Evolutionary conservation across 2,888 invertebrate species (phyloP).

Genomic region (Melolontha melolontha): DNA sequence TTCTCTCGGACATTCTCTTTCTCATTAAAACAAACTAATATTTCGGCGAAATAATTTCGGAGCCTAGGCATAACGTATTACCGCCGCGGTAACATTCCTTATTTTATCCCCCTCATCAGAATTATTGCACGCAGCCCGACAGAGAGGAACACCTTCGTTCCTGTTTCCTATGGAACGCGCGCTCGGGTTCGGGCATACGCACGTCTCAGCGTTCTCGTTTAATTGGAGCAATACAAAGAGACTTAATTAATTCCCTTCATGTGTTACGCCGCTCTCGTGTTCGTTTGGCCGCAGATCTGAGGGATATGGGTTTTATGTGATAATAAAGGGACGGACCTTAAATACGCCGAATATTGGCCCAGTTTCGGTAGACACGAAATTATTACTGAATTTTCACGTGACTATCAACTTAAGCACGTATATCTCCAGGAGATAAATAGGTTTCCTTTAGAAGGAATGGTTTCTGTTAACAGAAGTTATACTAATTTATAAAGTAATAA

Average conservation of each 20-base stretch:
- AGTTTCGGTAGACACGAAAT: too few relatives aligned
- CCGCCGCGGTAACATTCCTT: too few relatives aligned
- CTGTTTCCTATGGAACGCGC: background rate
- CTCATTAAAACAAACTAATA: slow-evolving; percentile 12
- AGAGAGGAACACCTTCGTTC: background rate
- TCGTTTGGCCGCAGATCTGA: background rate
- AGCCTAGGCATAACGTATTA: too few relatives aligned
- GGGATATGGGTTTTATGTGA: background rate
- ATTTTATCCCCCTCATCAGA: slow-evolving; percentile 1
- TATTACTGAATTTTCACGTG: too few relatives aligned
- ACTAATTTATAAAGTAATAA: too few relatives aligned
- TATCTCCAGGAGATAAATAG: too few relatives aligned
- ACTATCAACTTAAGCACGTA: too few relatives aligned
- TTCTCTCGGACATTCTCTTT: slow-evolving; percentile 11
- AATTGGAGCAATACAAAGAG: slow-evolving; percentile 17
- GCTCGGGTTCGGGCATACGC: background rate
- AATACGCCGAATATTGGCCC: slow-evolving; percentile 7
- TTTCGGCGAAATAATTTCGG: slow-evolving; percentile 3
- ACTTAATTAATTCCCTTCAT: slow-evolving; percentile 21
- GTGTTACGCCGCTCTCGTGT: background rate
- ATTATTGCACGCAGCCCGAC: background rate
- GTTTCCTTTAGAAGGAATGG: too few relatives aligned
- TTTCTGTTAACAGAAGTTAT: too few relatives aligned
- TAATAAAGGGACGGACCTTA: slow-evolving; percentile 12
- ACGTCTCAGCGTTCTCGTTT: background rate